Percentiles rank a stretch among this genome's conserved stretches.
phyloP scores from a whole-genome alignment of 2,797 vertebrate genomes.

The Crypturellus tataupa region DNA sequence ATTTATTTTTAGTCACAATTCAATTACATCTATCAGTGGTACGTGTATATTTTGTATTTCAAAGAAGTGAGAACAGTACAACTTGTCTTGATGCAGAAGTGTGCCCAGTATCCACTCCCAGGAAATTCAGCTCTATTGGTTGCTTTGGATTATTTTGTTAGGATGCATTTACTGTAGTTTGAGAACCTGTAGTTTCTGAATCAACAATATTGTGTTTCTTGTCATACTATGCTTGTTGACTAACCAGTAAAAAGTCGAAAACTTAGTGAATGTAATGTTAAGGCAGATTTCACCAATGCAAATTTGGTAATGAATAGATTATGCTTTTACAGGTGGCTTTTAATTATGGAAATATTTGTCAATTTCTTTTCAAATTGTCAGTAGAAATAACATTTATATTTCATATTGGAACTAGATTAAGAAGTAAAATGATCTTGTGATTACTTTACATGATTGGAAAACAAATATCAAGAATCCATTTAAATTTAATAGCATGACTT shows the following conservation, averaged over 20 bases:
- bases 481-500: neutral
- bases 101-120: neutral
- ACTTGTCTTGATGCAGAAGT: neutral
- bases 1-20: neutral
- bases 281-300: neutral
- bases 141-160: neutral
- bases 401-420: neutral
- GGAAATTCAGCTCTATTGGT: neutral
- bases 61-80: neutral
- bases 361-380: constrained; percentile 41
- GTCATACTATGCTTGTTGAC: constrained; percentile 7
- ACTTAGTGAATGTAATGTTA: neutral
- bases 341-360: constrained; percentile 57
- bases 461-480: neutral
- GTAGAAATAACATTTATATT: constrained; percentile 64
- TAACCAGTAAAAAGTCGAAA: neutral
- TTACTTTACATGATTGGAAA: neutral
- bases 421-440: constrained; percentile 1
- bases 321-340: constrained; percentile 55
- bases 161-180: neutral
- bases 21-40: neutral
- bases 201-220: neutral
- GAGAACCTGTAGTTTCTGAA: neutral
- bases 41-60: neutral
- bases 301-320: constrained; percentile 23